Base-by-base conservation (phyloP, 1,140 invertebrate genomes). In the Aphaenogaster ashmeadi region DNA sequence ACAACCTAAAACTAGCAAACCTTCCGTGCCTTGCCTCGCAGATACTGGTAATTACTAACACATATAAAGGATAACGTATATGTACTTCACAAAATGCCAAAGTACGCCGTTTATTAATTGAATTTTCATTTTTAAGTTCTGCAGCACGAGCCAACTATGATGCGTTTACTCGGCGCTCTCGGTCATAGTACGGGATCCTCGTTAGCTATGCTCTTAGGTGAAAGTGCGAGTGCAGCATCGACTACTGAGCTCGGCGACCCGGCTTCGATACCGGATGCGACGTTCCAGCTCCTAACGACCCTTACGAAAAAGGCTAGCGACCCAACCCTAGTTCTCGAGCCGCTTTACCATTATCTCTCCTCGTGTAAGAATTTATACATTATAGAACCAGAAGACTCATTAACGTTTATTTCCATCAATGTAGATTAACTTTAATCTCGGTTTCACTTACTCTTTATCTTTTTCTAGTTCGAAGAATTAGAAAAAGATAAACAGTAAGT, bases 111-210 rank as follows among this genome's bases (percentile, higher is more conserved):
- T 74, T 85, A 80, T 74, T 41, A 69, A 38, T 54, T 33, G 5
- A 58, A 87, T 11, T 15, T 83, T 60, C 52, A 62, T 27, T 67
- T 93, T 93, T 77, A 94, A 97, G 97, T 98, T 9, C 90, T 98
- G 38, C 97, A 98, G 93, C 97, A 98, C 90, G 96, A 97, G 84
- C 96, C 97, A 0, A 98, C 98, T 2, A 98, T 99, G 97, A 97
- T 97, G 92, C 96, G 97, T 86, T 96, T 99, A 87, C 96, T 98
- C 93, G 97, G 96, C 92, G 97, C 97, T 69, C 95, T 98, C 62
- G 97, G 97, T 75, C 96, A 97, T 66, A 98, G 97, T 92, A 97
- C 97, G 36, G 96, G 97, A 44, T 97, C 97, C 66, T 97, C 97
- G 4, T 95, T 97, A 72, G 96, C 96, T 21, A 96, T 97, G 95